Conservation (phyloP, 2,113 vertebrate genomes). For the Archilochus colubris region DNA sequence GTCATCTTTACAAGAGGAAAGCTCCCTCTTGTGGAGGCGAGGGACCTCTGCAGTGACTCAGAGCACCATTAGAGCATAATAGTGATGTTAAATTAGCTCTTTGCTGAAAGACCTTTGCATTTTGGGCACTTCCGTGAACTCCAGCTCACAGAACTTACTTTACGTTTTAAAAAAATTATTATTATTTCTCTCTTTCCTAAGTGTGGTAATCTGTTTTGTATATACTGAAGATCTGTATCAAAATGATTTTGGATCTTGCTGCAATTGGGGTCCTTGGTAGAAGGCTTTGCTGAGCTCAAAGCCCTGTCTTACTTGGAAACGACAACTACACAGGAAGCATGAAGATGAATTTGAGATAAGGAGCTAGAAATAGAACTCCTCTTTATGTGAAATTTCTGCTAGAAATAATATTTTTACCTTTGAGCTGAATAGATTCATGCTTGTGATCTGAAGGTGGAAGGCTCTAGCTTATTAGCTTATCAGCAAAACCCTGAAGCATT, state of each 20-base stretch:
- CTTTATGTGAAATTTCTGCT: neutral
- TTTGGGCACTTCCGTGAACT: neutral
- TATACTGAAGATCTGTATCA: neutral
- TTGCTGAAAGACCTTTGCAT: neutral
- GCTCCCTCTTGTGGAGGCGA: slow-evolving; percentile 57
- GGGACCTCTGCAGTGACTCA: neutral
- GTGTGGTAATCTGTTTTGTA: neutral
- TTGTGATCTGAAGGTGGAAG: slow-evolving; percentile 47
- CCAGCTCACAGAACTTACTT: fast-evolving
- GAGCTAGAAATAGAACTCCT: neutral
- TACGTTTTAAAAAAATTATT: neutral
- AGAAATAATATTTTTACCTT: slow-evolving; percentile 16
- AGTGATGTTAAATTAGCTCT: neutral
- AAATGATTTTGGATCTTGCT: neutral
- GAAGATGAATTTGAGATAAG: neutral
- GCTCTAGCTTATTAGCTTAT: slow-evolving; percentile 32
- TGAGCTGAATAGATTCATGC: neutral
- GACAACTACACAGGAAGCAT: neutral
- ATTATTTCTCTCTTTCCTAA: neutral
- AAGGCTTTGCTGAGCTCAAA: neutral
- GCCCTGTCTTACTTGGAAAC: neutral
- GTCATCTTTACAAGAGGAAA: neutral
- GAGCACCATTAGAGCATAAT: neutral
- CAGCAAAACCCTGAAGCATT: slow-evolving; percentile 28
- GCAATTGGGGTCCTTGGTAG: neutral